Conservation (phyloP, 2,797 vertebrate species). For the Spinibarbus caldwelli region DNA sequence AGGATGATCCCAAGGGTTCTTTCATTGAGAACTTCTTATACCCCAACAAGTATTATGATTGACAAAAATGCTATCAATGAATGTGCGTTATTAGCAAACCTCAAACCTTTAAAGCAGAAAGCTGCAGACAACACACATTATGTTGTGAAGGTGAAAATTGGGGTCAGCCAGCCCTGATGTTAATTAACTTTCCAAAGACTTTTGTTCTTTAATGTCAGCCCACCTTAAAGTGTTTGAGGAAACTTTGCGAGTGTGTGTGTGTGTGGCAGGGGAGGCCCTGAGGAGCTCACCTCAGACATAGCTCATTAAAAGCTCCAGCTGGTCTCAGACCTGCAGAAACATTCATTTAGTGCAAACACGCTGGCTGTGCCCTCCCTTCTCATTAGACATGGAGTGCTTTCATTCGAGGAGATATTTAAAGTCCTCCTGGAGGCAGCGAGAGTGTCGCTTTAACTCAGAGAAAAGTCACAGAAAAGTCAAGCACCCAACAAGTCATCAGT, state of each 20-base stretch:
- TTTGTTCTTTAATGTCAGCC: constrained; percentile 58
- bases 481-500: constrained; percentile 22
- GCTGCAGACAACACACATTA: constrained; percentile 35
- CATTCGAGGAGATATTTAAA: constrained; percentile 71
- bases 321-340: constrained; percentile 65
- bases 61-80: background rate
- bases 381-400: constrained; percentile 68
- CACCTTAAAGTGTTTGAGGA: constrained; percentile 60
- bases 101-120: constrained; percentile 35
- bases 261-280: constrained; percentile 57
- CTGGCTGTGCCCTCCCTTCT: constrained; percentile 63
- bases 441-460: constrained; percentile 41
- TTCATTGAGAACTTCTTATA: background rate
- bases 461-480: constrained; percentile 69
- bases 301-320: constrained; percentile 73
- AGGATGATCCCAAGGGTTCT: background rate
- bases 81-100: constrained; percentile 17
- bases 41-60: background rate
- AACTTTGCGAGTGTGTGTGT: constrained; percentile 43
- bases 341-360: constrained; percentile 65
- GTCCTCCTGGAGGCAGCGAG: constrained; percentile 65
- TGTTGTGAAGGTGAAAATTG: constrained; percentile 56
- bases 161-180: constrained; percentile 45
- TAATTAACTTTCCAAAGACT: constrained; percentile 58
- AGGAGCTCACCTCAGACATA: constrained; percentile 68